These are phyloP conservation scores for Heterodera filipjevi DNA, from an alignment of 2,888 invertebrate genomes.

Conservation along the genomic window DNA sequence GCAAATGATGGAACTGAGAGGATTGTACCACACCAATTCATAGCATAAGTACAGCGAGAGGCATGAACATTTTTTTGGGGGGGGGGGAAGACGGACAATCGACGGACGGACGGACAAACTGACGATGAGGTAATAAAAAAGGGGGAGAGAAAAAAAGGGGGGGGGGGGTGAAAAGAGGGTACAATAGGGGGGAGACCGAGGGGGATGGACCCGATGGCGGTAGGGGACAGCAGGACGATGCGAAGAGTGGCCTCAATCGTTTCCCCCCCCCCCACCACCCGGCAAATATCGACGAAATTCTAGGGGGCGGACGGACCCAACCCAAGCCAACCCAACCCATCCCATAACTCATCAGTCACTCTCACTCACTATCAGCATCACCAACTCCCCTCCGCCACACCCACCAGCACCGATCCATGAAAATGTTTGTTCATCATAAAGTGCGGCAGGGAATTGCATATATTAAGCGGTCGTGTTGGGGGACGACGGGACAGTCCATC, in stretches of 20 bases:
- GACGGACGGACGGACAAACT: background rate
- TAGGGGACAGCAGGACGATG: background rate
- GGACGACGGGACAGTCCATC: no score
- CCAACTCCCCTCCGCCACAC: background rate
- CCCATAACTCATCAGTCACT: background rate
- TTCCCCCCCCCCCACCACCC: no score
- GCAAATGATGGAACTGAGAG: background rate
- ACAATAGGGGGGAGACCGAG: background rate
- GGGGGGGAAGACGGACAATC: background rate
- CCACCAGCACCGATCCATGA: no score
- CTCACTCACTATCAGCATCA: background rate
- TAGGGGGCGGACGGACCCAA: conserved; percentile 7
- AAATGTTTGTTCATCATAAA: background rate
- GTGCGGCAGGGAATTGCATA: background rate
- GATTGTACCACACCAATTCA: background rate
- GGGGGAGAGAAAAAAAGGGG: background rate
- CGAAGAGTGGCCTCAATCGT: background rate
- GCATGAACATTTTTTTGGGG: background rate
- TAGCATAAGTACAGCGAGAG: background rate
- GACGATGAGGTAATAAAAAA: background rate
- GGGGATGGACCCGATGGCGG: background rate
- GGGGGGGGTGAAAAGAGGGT: background rate
- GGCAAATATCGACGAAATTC: background rate
- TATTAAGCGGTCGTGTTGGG: background rate
- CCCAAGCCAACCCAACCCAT: conserved; percentile 1